These are phyloP conservation scores for Pampus argenteus DNA, from an alignment of 2,797 vertebrate genomes.

Conservation along the genomic window DNA sequence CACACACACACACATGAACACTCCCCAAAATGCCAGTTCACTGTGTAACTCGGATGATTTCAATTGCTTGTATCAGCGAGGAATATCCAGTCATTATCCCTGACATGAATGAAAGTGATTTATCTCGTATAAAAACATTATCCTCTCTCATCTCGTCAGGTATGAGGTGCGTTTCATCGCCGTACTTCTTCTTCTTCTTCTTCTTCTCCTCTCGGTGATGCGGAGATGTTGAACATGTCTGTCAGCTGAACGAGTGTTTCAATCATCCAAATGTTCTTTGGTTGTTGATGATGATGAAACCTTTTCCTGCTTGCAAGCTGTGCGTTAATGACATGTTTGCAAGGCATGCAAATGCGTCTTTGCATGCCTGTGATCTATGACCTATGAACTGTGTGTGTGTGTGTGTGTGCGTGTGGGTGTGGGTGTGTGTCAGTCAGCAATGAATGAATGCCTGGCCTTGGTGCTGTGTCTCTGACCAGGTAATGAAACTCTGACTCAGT, in stretches of 20 bases:
- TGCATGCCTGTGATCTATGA: neutral
- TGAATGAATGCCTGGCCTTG: constrained; percentile 18
- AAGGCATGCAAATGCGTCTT: neutral
- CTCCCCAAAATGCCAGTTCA: neutral
- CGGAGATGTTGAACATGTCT: neutral
- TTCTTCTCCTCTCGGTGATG: neutral
- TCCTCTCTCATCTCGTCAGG: constrained; percentile 8
- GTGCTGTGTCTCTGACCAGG: constrained; percentile 33
- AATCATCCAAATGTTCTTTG: neutral
- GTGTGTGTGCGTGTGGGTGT: neutral
- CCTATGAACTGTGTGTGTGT: neutral
- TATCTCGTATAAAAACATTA: constrained; percentile 1
- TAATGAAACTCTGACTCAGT: constrained; percentile 58
- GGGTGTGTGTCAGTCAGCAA: neutral
- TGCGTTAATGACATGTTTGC: rapidly evolving
- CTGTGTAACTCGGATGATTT: neutral
- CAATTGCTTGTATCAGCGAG: constrained; percentile 10
- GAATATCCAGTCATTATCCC: constrained; percentile 1
- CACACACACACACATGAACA: neutral
- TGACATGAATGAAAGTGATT: constrained; percentile 18
- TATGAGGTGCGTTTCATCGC: neutral
- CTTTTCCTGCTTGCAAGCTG: neutral
- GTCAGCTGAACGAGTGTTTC: neutral
- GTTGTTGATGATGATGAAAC: neutral
- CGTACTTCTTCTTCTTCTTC: neutral